Evolutionary conservation across 1,140 invertebrate genomes (phyloP).

Genomic region (Antheraea mylitta): DNA sequence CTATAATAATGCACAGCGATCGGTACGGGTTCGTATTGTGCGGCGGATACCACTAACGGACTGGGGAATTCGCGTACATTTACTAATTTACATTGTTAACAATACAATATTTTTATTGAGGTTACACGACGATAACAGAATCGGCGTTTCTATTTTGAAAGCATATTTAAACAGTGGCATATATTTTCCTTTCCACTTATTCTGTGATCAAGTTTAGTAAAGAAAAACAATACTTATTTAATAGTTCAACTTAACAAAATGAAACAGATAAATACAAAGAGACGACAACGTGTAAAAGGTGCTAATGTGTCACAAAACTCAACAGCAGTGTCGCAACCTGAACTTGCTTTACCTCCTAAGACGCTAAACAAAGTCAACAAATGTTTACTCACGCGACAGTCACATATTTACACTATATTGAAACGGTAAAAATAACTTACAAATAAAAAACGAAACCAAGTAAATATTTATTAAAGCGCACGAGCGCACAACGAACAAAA

Average conservation of each 20-base stretch:
- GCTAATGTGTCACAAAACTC: slow-evolving; percentile 40
- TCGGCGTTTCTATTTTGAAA: neutral
- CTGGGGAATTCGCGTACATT: no score
- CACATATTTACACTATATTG: slow-evolving; percentile 19
- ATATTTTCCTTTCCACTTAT: neutral
- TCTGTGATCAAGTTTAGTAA: neutral
- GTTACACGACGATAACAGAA: neutral
- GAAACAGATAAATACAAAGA: slow-evolving; percentile 4
- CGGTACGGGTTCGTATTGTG: no score
- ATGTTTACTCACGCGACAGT: slow-evolving; percentile 48
- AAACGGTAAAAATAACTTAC: slow-evolving; percentile 44
- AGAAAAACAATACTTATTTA: neutral
- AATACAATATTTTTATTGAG: no score
- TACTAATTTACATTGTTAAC: no score
- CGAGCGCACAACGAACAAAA: neutral
- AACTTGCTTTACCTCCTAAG: slow-evolving; percentile 37
- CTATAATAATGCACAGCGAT: no score
- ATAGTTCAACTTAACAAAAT: neutral
- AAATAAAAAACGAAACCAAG: neutral
- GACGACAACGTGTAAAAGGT: slow-evolving; percentile 22
- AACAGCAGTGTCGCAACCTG: slow-evolving; percentile 25
- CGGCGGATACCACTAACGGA: no score
- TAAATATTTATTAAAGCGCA: slow-evolving; percentile 2
- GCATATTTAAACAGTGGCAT: neutral
- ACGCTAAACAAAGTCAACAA: slow-evolving; percentile 31